Base-by-base conservation (phyloP, 2,113 vertebrate species). In the Phaetusa simplex region DNA sequence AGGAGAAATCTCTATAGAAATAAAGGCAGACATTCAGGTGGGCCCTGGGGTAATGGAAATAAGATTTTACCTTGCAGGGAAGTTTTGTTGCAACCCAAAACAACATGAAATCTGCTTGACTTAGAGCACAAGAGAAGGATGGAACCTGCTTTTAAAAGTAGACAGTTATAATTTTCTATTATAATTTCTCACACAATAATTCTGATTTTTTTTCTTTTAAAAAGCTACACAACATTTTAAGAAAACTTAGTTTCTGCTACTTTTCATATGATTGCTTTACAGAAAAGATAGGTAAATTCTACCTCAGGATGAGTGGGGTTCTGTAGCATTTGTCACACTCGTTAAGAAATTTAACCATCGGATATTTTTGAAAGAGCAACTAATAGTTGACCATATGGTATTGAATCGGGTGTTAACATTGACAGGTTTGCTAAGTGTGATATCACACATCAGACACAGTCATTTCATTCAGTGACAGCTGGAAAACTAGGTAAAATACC, bases 41-140 rank as follows among this genome's bases (percentile, higher is more conserved):
- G 10, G 69, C 3, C 6, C 7, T 4, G 1, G 5, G 4, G 8
- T 32, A 53, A 69, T 0, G 2, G 32, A 69, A 81, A 34, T 45
- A 45, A 77, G 20, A 59, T 81, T 69, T 58, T 73, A 36, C 12
- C 32, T 43, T 34, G 2, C 16, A 90, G 9, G 24, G 9, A 59
- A 59, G 7, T 50, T 67, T 69, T 92, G 3, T 20, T 81, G 10
- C 21, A 73, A 29, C 5, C 5, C 16, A 65, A 72, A 71, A 29
- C 22, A 22, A 19, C 12, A 40, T 50, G 11, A 73, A 61, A 82
- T 73, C 73, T 34, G 0, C 32, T 69, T 89, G 21, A 87, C 11
- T 45, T 5, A 78, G 18, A 77, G 26, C 11, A 29, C 4, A 69
- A 47, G 19, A 84, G 10, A 77, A 77, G n/a, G 13, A 66, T 76